phyloP scores from a whole-genome alignment of 1,140 invertebrate species.

The Neodiprion virginianus region DNA sequence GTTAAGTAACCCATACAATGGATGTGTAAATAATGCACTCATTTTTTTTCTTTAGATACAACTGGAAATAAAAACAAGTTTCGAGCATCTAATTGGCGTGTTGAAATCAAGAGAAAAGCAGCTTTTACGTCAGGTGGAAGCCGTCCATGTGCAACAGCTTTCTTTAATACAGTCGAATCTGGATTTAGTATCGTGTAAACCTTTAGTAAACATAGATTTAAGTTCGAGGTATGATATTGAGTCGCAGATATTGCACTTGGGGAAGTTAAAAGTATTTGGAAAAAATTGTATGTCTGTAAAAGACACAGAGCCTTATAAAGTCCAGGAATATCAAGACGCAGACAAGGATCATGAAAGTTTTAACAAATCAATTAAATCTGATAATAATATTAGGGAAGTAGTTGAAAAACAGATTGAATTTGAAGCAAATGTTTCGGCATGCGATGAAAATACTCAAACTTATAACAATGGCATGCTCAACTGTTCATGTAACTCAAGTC shows the following conservation, averaged over 20 bases:
- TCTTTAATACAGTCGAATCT: constrained; percentile 50
- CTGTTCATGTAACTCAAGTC: constrained; percentile 17
- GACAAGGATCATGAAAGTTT: constrained; percentile 61
- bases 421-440: not conserved
- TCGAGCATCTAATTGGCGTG: constrained; percentile 55
- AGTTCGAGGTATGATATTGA: constrained; percentile 52
- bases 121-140: constrained; percentile 64
- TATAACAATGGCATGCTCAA: not conserved
- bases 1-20: not conserved
- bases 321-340: constrained; percentile 56
- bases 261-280: constrained; percentile 59
- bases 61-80: constrained; percentile 57
- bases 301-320: constrained; percentile 52
- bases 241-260: constrained; percentile 58
- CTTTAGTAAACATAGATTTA: constrained; percentile 50
- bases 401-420: not conserved
- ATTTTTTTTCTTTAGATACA: constrained; percentile 52
- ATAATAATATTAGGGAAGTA: constrained; percentile 30
- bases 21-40: constrained; percentile 4
- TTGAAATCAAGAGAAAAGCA: constrained; percentile 62
- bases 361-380: constrained; percentile 58
- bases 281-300: constrained; percentile 57
- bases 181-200: constrained; percentile 38
- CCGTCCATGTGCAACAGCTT: constrained; percentile 59
- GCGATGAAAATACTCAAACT: constrained; percentile 20